Evolutionary conservation across 1,140 invertebrate species (phyloP), one percentile per base, ranked within the genome.

Genomic region (Drosophila santomea): DNA sequence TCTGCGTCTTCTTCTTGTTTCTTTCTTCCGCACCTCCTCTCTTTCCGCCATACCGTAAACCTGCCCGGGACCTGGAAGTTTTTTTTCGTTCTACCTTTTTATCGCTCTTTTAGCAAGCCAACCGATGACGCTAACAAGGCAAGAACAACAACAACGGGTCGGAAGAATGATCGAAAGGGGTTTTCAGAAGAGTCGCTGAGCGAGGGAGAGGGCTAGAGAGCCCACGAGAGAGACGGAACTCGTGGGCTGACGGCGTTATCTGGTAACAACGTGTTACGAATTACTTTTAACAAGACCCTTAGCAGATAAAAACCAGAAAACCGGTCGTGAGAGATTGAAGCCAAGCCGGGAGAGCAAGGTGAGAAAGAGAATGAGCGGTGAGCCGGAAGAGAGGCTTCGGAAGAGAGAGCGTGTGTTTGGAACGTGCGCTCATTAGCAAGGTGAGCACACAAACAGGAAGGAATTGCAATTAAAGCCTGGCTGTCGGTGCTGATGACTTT

Each of bases 271-370:
- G 90, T 91, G 90, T 91, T 91, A 91, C 90, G 90, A 91, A 91
- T 91, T 91, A 91, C 90, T 91, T 91, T 91, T 91, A 91, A 91
- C 90, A 91, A 91, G 90, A 86, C 90, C 90, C 90, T 91, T 89
- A 91, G 91, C 79, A 90, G 85, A 90, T 90, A 90, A 90, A 90
- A 90, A 81, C 81, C 86, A 73, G 47, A 89, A 84, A 88, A 88
- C 84, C 85, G 81, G 84, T 88, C 56, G 47, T 41, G 62, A 71
- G 54, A 51, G 50, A 47, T 51, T 51, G 38, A 51, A 39, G 10
- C 28, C 15, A 32, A 32, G 8, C 8, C 32, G 32, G 32, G 32
- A 32, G 32, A 32, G 8, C 32, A 32, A 8, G 0, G 8, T 32
- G 43, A 61, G 77, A 43, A 28, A 5, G 20, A 17, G 60, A 38